Evolutionary conservation across 2,797 vertebrate species (phyloP), one percentile per base, ranked within the genome.

Genomic region (Rachycentron canadum): DNA sequence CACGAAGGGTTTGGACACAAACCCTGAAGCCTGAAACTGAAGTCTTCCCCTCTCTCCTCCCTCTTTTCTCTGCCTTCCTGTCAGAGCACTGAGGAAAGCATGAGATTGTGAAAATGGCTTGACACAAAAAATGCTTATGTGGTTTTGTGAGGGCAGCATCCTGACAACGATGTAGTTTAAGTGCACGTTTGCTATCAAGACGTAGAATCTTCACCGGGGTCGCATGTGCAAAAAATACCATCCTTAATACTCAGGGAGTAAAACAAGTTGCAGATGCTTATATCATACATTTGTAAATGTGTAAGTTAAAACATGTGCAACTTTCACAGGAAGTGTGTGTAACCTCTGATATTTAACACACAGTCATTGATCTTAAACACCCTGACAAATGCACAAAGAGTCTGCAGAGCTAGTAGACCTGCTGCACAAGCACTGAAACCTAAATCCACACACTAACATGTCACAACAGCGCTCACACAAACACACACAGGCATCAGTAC

Each of bases 1-100:
- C 92, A 86, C 86, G 21, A 49, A 91, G 88, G 92, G 89, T 93
- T 94, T 91, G 92, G 85, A 90, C 71, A 87, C 78, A 92, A 91
- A 89, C 85, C 79, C 87, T 34, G 73, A 92, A 92, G 86, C 91
- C 85, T 85, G 83, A 89, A 92, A 83, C 71, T 87, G 34, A 93
- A 80, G 75, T 86, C 81, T 84, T 76, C 63, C 66, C 69, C 43
- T 71, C 53, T 72, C 64, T 83, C 69, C 66, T 57, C 57, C 56
- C 64, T 79, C n/a, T 55, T 81, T 80, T 69, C 59, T 73, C 77
- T 82, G 72, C 60, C 69, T 83, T 81, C 59, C 63, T 90, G 85
- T 88, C 81, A 82, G 56, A 74, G 34, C 60, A 38, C 25, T 66
- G 34, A 64, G 72, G 3, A 66, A 75, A 62, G 3, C 85, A 69